Evolutionary conservation across 2,797 vertebrate species (phyloP), one percentile per base, ranked within the genome.

Genomic region (Arrhamphus sclerolepis): DNA sequence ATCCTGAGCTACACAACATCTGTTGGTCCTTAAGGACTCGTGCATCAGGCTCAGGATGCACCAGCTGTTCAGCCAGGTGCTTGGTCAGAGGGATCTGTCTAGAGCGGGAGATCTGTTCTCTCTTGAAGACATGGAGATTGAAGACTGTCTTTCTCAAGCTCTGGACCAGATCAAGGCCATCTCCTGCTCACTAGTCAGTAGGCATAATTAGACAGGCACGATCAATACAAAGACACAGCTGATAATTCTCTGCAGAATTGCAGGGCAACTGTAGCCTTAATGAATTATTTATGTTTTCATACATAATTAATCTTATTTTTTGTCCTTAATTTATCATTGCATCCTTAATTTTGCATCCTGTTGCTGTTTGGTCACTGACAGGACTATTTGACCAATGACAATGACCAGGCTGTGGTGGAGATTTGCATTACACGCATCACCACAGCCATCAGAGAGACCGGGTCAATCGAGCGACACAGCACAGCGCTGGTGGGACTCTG

Each of bases 341-440:
- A 2, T 56, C 13, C 14, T 46, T 70, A 20, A 56, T 49, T 46
- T 21, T 49, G 46, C 69, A 6, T 55, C 39, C 22, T 66, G 48
- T 54, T 46, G 66, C 72, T 77, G 46, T 17, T 56, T 71, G 53
- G 54, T 72, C 46, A n/a, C 55, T 65, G 56, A 57, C 82, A 99
- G 97, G 97, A 98, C 90, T 99, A 99, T 75, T 88, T 95, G 84
- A 96, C 81, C 80, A 98, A 96, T 6, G 94, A 94, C 92, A 98
- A 98, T 0, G 95, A 98, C 91, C 97, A 98, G 89, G 96, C 97
- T 0, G 97, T 99, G 84, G 96, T 98, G 78, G 97, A 98, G 83
- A 98, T 98, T 85, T 98, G 97, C 87, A 90, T 99, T 81, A 98
- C 95, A 0, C 92, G 97, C 34, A 95, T 99, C 85, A 98, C 97